Evolutionary conservation across 2,888 invertebrate species (phyloP).

Genomic region (Trissolcus japonicus): DNA sequence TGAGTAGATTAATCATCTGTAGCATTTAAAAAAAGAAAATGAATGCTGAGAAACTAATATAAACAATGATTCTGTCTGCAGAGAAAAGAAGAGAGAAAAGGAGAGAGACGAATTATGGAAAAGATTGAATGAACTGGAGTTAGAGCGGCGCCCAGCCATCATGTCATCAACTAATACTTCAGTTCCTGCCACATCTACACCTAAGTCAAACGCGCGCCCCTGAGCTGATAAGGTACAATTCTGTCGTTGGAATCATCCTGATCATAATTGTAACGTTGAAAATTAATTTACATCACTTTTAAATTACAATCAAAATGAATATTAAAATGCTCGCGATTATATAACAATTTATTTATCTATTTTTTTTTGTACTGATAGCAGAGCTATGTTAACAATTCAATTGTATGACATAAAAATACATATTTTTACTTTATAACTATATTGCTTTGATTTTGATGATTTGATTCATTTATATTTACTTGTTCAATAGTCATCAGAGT

Average conservation of each 20-base stretch:
- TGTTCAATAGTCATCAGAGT: not conserved
- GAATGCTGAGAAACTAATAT: not conserved
- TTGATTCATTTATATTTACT: not conserved
- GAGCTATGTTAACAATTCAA: constrained; percentile 1
- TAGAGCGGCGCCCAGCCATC: constrained; percentile 72
- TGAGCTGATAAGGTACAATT: constrained; percentile 70
- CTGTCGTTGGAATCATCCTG: not conserved
- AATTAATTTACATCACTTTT: not conserved
- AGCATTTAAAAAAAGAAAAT: not conserved
- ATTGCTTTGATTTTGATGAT: not conserved
- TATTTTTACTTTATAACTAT: not conserved
- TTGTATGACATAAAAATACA: constrained; percentile 1
- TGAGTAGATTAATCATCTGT: not conserved
- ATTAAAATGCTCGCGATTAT: no score
- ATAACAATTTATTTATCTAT: no score
- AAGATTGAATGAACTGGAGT: constrained; percentile 92
- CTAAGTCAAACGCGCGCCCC: constrained; percentile 74
- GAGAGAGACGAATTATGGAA: constrained; percentile 99
- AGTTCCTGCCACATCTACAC: constrained; percentile 74
- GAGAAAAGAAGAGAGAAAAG: constrained; percentile 96
- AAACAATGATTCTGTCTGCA: constrained; percentile 72
- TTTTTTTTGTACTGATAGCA: no score
- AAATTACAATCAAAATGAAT: not conserved
- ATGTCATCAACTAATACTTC: constrained; percentile 68
- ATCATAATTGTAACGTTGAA: not conserved